Base-by-base conservation (phyloP, 1,140 invertebrate genomes). In the Antheraea mylitta region DNA sequence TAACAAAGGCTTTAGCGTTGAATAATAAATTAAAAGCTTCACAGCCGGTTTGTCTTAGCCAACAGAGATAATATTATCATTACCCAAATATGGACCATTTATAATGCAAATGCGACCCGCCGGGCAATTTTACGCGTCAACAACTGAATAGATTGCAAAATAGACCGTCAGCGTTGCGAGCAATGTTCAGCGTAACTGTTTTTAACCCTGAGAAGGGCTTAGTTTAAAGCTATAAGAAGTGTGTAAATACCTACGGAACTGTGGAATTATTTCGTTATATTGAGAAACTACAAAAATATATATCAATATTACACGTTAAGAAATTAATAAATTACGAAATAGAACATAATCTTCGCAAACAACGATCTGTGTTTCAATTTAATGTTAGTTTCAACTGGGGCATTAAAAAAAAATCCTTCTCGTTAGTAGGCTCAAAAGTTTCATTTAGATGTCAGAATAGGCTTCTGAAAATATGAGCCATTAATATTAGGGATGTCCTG, bases 141-240 rank as follows among this genome's bases (percentile, higher is more conserved):
- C 64, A 67, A 73, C 64, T 59, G 48, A 73, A 69, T 73, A 66
- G 71, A 66, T 62, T 68, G 45, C 58, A 68, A 69, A 68, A 68
- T 37, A 65, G 45, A 53, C 45, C 45, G 45, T 53, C 45, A 53
- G 45, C 45, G 45, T 53, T 53, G 45, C 45, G 45, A 53, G 45
- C 45, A 6, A 13, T 13, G 45, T 13, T 53, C 11, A 6, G 16
- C 16, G 11, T 53, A 53, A 53, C 11, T 6, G 45, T 53, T 53
- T 53, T 13, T 53, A 53, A 53, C 45, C 16, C 10, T 9, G 45
- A 16, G 16, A 53, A 53, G 45, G 45, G 45, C 45, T 53, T 53
- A 53, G 45, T 53, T 53, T n/a, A 53, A 53, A 16, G 45, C 45
- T 53, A 13, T 53, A 53, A 53, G 45, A 53, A 53, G 45, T 53